These are phyloP conservation scores for Pristionchus entomophagus DNA, from an alignment of 2,888 invertebrate species.

Conservation along the genomic window DNA sequence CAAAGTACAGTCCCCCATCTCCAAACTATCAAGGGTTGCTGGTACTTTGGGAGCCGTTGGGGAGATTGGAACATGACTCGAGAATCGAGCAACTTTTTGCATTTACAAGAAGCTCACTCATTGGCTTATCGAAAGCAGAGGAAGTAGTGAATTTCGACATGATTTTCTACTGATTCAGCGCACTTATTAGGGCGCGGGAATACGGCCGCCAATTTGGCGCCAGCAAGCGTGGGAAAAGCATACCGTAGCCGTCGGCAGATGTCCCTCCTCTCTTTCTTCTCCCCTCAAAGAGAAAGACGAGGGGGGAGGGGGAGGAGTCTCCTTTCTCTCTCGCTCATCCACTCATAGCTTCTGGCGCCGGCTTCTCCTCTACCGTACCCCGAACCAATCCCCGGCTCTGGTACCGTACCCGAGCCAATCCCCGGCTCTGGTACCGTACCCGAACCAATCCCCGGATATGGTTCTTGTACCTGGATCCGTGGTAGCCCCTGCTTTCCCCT, in stretches of 20 bases:
- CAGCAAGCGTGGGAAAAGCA: neutral
- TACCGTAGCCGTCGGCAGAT: constrained; percentile 11
- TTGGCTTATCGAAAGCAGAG: neutral
- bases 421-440: too few relatives aligned
- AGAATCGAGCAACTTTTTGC: too few relatives aligned
- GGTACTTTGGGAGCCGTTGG: too few relatives aligned
- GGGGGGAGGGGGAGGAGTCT: neutral
- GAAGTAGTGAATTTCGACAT: neutral
- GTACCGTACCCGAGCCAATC: too few relatives aligned
- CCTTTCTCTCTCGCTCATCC: neutral
- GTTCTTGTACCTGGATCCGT: too few relatives aligned
- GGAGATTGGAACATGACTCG: too few relatives aligned
- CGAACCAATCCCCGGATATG: too few relatives aligned
- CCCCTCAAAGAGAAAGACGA: neutral
- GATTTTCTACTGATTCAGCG: neutral
- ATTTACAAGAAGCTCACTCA: neutral
- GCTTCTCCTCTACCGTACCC: neutral
- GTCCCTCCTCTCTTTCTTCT: neutral
- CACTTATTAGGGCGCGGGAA: neutral
- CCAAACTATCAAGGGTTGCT: too few relatives aligned
- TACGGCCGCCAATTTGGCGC: neutral
- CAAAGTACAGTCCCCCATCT: too few relatives aligned
- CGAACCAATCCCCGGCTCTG: too few relatives aligned
- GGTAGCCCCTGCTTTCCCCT: too few relatives aligned
- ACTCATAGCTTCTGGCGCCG: constrained; percentile 2